Evolutionary conservation across 2,797 vertebrate species (phyloP).

Genomic region (Acanthurus tractus): DNA sequence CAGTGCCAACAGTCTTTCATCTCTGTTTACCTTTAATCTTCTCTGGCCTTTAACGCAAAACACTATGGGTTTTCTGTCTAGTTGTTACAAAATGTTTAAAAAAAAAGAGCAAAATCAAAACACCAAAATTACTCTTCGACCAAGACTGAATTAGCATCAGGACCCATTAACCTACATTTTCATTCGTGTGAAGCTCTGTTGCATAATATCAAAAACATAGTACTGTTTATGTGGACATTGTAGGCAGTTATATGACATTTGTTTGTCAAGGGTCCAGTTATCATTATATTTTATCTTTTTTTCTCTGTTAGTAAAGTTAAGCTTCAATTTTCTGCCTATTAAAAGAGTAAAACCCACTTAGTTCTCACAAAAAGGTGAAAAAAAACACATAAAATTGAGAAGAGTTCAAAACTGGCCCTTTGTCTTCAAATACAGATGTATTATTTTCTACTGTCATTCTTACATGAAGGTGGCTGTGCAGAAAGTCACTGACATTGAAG

Average conservation of each 20-base stretch:
- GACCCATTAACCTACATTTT: conserved; percentile 37
- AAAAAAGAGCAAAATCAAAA: conserved; percentile 46
- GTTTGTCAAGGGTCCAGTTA: conserved; percentile 33
- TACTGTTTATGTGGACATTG: conserved; percentile 33
- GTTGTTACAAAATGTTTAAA: conserved; percentile 21
- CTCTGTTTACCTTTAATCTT: conserved; percentile 55
- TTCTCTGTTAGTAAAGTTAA: conserved; percentile 14
- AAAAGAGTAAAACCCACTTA: conserved; percentile 15
- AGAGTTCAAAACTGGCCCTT: not conserved
- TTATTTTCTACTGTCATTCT: conserved; percentile 5
- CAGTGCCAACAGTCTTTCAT: conserved; percentile 60
- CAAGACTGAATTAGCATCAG: conserved; percentile 42
- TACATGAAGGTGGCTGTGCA: conserved; percentile 34
- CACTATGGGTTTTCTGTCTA: conserved; percentile 40
- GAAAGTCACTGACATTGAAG: conserved; percentile 53
- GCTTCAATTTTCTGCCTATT: not conserved
- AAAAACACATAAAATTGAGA: not conserved
- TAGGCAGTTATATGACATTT: conserved; percentile 27
- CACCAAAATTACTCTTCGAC: conserved; percentile 65
- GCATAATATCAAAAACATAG: not conserved
- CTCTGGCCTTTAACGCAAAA: conserved; percentile 46
- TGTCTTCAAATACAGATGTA: conserved; percentile 23
- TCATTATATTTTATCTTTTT: conserved; percentile 21
- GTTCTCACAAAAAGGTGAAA: not conserved
- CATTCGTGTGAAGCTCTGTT: conserved; percentile 41